Base-by-base conservation (phyloP, 2,113 vertebrate species). In the Hemiscyllium ocellatum region DNA sequence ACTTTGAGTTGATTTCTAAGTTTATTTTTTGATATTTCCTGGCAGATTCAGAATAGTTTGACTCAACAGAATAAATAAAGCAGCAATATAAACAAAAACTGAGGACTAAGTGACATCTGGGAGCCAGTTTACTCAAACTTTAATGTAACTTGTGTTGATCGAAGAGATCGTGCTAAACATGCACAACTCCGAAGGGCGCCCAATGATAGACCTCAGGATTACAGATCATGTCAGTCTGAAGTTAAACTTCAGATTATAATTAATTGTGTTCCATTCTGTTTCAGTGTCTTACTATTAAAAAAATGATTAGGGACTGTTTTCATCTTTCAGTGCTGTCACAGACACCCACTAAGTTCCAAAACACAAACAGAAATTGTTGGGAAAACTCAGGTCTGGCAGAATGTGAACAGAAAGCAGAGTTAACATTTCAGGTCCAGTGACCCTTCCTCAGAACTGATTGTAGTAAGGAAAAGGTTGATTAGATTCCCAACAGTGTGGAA, bases 91-190 rank as follows among this genome's bases (percentile, higher is more conserved):
- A 83, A 83, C 33, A 93, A 37, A 65, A 93, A 66, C 65, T 93
- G 56, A 93, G 19, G 61, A 93, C 37, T 66, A 42, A 83, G 61
- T 22, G n/a, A 93, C 89, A 93, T 37, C 33, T 61, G 61, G 33
- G 89, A 93, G n/a, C 1, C 61, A 66, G 61, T 93, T 93, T 93
- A 68, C 65, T 83, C 80, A 83, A 83, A 83, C n/a, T 37, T 93
- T n/a, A 93, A 66, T 66, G 66, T 66, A 93, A n/a, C 61, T 93
- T 93, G 61, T 22, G 89, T n/a, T 37, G 61, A 68, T 66, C n/a
- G 66, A 22, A 93, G 19, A 93, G 65, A 37, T 20, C 29, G 20
- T 93, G 61, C n/a, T 66, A 61, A 56, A 10, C 13, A 5, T 61
- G 29, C 17, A 65, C 29, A n/a, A n/a, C 29, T n/a, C 87, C 52